Base-by-base conservation (phyloP, 2,797 vertebrate genomes). In the Anguilla anguilla region DNA sequence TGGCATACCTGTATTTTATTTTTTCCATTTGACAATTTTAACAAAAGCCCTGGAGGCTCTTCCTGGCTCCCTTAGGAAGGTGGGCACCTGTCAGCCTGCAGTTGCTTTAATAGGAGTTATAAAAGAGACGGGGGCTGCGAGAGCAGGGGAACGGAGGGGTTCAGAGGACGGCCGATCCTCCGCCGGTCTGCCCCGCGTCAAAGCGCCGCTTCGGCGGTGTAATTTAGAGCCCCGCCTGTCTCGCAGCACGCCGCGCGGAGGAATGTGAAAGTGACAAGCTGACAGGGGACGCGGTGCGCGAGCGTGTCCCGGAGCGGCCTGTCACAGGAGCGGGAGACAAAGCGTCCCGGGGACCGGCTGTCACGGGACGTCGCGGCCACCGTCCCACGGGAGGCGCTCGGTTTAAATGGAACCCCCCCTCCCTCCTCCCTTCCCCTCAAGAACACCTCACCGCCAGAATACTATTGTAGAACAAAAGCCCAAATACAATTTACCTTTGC, bases 221-320 rank as follows among this genome's bases (percentile, higher is more conserved):
- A 88, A 85, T 81, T 82, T 72, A 81, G 67, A 85, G 55, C 59
- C 49, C 85, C 46, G 59, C 43, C 22, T 31, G 51, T 57, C 57
- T 53, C 31, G 39, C 6, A 35, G 35, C 64, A 57, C 74, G 25
- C 28, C 46, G 53, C 35, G 64, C 28, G 69, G 81, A 39, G n/a
- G 67, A 57, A 49, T 72, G 31, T 57, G 86, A 69, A 86, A 46
- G 55, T 83, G 69, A 85, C 28, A 57, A 55, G 55, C 82, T 89
- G 87, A 86, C 85, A 59, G 72, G 72, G 19, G 59, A 28, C 15
- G 15, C 25, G 61, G 46, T 22, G 39, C 53, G 35, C 53, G 61
- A 57, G 67, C 59, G 31, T n/a, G 49, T 17, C 57, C 69, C 64
- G 61, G 7, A 83, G 67, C 83, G 49, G 49, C 61, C 86, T 59